Evolutionary conservation across 2,888 invertebrate species (phyloP), one percentile per base, ranked within the genome.

Genomic region (Lasioglossum calceatum): DNA sequence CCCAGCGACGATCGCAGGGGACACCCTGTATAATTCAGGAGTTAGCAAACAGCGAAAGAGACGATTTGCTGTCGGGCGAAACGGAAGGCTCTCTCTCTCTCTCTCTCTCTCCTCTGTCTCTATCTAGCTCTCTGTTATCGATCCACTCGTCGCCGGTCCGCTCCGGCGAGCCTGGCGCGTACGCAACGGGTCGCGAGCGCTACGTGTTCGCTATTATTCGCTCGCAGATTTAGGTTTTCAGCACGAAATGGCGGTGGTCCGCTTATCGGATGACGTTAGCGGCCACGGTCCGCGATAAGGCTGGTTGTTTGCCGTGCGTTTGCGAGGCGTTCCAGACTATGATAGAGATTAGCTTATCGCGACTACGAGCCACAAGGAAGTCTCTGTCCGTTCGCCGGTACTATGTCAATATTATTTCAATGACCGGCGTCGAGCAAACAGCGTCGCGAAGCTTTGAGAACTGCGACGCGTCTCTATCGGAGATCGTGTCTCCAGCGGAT

Each of bases 381-480:
- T 88, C 91, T 88, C 91, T 91, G 92, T 89, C 89, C 87, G 79
- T 88, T 87, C 87, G 91, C 87, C 86, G 67, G 81, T 91, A 82
- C 87, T 89, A 90, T 90, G 90, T 92, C 92, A 92, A 92, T 93
- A 92, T 92, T 93, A 92, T 92, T 92, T 90, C 90, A 90, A 85
- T 87, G 91, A 92, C 88, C 89, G 86, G 76, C 79, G 71, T 75
- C 81, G 83, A 70, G 81, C 84, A 78, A 89, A 87, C 70, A 82
- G 50, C 54, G 50, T 32, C 50, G 61, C 83, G 27, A 36, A 74
- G 50, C 44, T 32, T 61, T 67, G 36, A 77, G 50, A 79, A 79
- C 64, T 76, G 79, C 85, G 64, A 76, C 32, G 44, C 44, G 36
- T 36, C 70, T 75, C 70, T 27, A n/a, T 8, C 71, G 44, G 23